Base-by-base conservation (phyloP, 1,140 invertebrate species). In the Drosophila paulistorum region DNA sequence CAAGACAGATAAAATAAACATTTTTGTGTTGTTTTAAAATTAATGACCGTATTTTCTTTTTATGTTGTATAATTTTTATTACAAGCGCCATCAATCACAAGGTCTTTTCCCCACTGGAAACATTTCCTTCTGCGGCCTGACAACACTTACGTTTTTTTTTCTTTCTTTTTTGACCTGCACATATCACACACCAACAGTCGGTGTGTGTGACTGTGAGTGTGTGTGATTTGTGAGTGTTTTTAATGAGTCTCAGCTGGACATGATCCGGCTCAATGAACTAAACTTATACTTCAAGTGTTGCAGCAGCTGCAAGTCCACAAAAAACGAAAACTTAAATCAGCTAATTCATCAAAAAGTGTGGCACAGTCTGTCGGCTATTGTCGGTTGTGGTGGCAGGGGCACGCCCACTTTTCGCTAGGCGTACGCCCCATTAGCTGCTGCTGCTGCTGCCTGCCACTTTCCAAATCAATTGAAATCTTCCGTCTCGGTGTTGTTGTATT, bases 1-100 rank as follows among this genome's bases (percentile, higher is more conserved):
- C 94, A 94, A 95, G 95, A 96, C 95, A 30, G 26, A 26, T 54
- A 1, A 59, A 68, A 33, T 59, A 20, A 54, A 39, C 41, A 30
- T 59, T 66, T 48, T 71, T 71, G 23, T 42, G 70, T 45, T 42
- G 70, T 45, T 60, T 61, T 23, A 57, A 62, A 74, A 77, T 70
- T 64, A 74, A 74, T 77, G 81, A 48, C 26, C 51, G 37, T 35
- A 35, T 26, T 41, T 61, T 26, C 14, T 58, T 65, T 75, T 73
- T 51, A 41, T 58, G 11, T 26, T 41, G 11, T 48, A 51, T 51
- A 51, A 51, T 51, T 51, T 51, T 51, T 51, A 51, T 26, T 26
- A 63, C 42, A 61, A 64, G 42, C 13, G 37, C 14, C 63, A 71
- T 76, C 61, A 69, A 76, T 83, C 71, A 64, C 67, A 68, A 66